Base-by-base conservation (phyloP, 2,888 invertebrate genomes). In the Amorpha juglandis region DNA sequence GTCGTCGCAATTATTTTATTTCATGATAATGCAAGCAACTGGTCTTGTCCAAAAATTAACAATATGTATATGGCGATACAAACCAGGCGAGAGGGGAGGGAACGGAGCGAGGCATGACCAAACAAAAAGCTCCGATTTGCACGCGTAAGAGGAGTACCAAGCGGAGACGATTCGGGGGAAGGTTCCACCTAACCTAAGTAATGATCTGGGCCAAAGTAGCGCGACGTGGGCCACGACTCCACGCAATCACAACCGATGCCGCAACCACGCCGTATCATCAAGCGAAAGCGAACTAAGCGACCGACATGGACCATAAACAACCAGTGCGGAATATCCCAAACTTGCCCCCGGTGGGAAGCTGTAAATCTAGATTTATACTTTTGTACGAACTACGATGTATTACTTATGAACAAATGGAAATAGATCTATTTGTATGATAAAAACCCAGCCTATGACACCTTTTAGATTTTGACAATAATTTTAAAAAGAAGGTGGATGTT, bases 401-500 rank as follows among this genome's bases (percentile, higher is more conserved):
- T 48, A 48, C 16, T 6, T 48, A 48, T 48, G 48, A 48, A 16
- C 48, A 48, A 48, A 48, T 48, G 16, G 16, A 48, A 48, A 48
- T 0, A 48, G 0, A 7, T 48, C n/a, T 16, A 48, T n/a, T 48
- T 8, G 27, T 53, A 53, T 53, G 33, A 33, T 35, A 53, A 53
- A 53, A 53, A 53, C 53, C 33, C 33, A 35, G 53, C n/a, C 53
- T 53, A 53, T n/a, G n/a, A 14, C 53, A 33, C n/a, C 33, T n/a
- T 33, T 33, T 53, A 8, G n/a, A 35, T 33, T 53, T 48, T 7
- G n/a, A 48, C 7, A 38, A 38, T 38, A 48, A 48, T 48, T 48
- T 47, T 47, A 14, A 47, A 48, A 48, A 48, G 6, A 48, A 48
- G 6, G 16, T 16, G 6, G 47, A 48, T n/a, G n/a, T 12, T n/a